Base-by-base conservation (phyloP, 2,888 invertebrate genomes). In the Cosmia pyralina region DNA sequence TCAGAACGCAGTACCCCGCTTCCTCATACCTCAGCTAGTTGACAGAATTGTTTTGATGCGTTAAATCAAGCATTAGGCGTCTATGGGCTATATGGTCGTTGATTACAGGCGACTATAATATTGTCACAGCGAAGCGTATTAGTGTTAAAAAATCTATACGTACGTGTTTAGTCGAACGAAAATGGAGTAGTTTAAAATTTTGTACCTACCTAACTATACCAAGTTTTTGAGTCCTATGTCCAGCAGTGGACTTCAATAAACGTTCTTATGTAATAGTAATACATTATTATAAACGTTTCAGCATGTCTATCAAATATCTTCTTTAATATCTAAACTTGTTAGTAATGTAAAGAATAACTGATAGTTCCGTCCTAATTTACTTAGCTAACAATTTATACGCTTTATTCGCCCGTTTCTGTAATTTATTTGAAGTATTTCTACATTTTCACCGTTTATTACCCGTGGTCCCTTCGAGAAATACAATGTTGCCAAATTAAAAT, bases 111-210 rank as follows among this genome's bases (percentile, higher is more conserved):
- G 82, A 75, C 86, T 92, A 92, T 80, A 38, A 89, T 94, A 94
- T 94, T 94, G 94, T 94, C 94, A 89, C 82, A 89, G 91, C 91
- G 75, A 94, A 94, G 93, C 94, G 92, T 93, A 83, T 77, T 62
- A 79, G 68, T 85, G 77, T 82, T 82, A 81, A 85, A 81, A 83
- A 83, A 72, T 38, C 72, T 79, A 60, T n/a, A n/a, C n/a, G 34
- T 69, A 69, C 52, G 55, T 67, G 71, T 65, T 59, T 13, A 48
- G 19, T 28, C 6, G 62, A 55, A 58, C 17, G 41, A 72, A 53
- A 75, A 62, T 71, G 66, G 67, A 81, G 72, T 77, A 77, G 66
- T 53, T 67, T 57, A 70, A 64, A 71, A 72, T 73, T 1, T 4
- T 58, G 17, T 28, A n/a, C n/a, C n/a, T 48, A 17, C 38, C 19